Percentiles rank a stretch among this genome's conserved stretches.
Evolutionary conservation across 2,797 vertebrate genomes (phyloP).

Genomic region (Serranus cabrilla): DNA sequence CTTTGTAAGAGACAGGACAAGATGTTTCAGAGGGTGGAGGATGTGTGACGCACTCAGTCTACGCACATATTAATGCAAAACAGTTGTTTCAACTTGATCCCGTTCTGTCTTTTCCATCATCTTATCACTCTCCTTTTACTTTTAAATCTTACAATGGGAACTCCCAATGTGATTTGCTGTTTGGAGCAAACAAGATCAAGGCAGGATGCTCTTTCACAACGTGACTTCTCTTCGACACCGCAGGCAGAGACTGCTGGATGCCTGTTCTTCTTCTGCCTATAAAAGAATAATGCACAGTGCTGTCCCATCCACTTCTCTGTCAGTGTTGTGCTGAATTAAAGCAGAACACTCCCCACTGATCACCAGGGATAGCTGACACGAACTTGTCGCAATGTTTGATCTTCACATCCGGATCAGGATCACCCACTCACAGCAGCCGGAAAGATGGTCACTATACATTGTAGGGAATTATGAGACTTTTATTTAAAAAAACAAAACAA

Average conservation of each 20-base stretch:
- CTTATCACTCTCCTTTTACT: constrained; percentile 1
- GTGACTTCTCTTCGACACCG: constrained; percentile 26
- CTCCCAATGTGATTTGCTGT: constrained; percentile 12
- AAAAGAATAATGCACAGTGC: constrained; percentile 42
- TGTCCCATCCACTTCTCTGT: constrained; percentile 29
- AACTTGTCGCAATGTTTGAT: constrained; percentile 46
- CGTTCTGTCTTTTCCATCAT: not conserved
- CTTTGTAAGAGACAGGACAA: constrained; percentile 15
- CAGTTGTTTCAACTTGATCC: not conserved
- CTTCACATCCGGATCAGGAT: constrained; percentile 31
- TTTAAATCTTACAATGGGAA: not conserved
- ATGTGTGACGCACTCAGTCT: constrained; percentile 3
- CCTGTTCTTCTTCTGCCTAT: constrained; percentile 32
- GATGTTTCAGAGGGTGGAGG: not conserved
- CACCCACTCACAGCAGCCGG: constrained; percentile 8
- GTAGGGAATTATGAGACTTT: not conserved
- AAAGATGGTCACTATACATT: not conserved
- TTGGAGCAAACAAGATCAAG: constrained; percentile 42
- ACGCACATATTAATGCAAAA: not conserved
- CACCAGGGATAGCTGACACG: constrained; percentile 14
- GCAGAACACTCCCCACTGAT: constrained; percentile 38
- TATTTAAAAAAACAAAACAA: not conserved
- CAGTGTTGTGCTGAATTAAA: constrained; percentile 50
- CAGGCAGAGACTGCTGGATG: constrained; percentile 41
- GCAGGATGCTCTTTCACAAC: constrained; percentile 38